phyloP scores from a whole-genome alignment of 2,113 vertebrate species.

The Oostethus manadensis region DNA sequence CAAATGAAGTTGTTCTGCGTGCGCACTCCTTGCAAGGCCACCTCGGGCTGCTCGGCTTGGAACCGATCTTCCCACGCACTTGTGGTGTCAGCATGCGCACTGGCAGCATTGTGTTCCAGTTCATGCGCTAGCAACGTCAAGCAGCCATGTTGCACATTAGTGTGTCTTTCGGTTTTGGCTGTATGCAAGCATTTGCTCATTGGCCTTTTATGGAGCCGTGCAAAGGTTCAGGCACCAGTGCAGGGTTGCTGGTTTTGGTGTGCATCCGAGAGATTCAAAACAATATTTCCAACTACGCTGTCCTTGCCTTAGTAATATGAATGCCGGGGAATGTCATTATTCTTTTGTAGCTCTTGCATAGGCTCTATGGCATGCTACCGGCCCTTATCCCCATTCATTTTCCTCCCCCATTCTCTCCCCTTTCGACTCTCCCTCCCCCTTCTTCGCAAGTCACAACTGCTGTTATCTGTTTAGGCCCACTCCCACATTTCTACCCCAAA shows the following conservation, averaged over 20 bases:
- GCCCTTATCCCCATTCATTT: constrained; percentile 51
- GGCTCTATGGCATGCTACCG: constrained; percentile 40
- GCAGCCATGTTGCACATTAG: constrained; percentile 8
- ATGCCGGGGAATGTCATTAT: constrained; percentile 25
- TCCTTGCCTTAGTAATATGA: constrained; percentile 26
- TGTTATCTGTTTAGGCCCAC: constrained; percentile 28
- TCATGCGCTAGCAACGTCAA: not conserved
- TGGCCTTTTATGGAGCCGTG: constrained; percentile 1
- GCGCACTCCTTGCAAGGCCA: constrained; percentile 30
- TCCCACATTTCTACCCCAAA: not conserved
- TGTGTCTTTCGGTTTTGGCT: constrained; percentile 20
- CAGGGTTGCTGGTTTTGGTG: no score
- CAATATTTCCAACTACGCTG: constrained; percentile 2
- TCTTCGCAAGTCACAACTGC: constrained; percentile 29
- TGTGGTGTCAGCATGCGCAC: not conserved
- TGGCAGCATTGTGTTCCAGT: not conserved
- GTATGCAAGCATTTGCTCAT: not conserved
- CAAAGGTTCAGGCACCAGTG: constrained; percentile 14
- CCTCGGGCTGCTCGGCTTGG: constrained; percentile 19
- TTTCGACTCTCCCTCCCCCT: constrained; percentile 42
- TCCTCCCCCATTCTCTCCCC: constrained; percentile 39
- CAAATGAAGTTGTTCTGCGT: not conserved
- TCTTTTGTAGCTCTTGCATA: constrained; percentile 45
- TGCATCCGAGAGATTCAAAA: not conserved
- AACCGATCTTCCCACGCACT: not conserved